Evolutionary conservation across 2,113 vertebrate species (phyloP).

Genomic region (Anguilla japonica): DNA sequence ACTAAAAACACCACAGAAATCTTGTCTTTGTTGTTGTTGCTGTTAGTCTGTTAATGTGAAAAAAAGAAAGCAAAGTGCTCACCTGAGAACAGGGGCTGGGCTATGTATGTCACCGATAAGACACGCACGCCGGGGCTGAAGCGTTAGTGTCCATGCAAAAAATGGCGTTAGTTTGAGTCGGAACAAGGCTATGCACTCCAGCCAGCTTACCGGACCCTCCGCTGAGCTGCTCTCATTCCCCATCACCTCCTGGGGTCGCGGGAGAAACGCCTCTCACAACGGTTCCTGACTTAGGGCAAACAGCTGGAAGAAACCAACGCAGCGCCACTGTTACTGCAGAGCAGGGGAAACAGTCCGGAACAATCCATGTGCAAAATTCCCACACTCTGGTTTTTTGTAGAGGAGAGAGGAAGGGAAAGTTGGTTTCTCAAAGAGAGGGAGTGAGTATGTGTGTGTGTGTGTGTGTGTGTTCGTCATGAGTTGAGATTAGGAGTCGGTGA

Average conservation of each 20-base stretch:
- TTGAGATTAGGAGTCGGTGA: constrained; percentile 44
- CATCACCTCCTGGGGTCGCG: constrained; percentile 59
- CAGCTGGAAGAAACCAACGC: constrained; percentile 56
- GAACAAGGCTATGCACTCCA: background rate
- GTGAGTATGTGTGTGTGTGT: constrained; percentile 10
- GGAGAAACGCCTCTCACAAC: constrained; percentile 42
- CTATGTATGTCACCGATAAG: background rate
- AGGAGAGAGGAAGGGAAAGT: background rate
- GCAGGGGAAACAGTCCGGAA: background rate
- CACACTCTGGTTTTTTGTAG: background rate
- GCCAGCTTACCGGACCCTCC: constrained; percentile 64
- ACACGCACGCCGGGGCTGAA: constrained; percentile 11
- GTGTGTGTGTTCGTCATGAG: constrained; percentile 36
- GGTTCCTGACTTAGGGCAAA: constrained; percentile 52
- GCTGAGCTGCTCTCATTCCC: constrained; percentile 73
- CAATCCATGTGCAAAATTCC: background rate
- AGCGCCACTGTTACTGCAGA: background rate
- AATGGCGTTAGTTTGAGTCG: constrained; percentile 45
- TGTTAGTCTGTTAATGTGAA: background rate
- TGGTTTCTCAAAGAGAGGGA: constrained; percentile 6
- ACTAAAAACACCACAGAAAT: background rate
- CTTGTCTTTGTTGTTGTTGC: background rate
- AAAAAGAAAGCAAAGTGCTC: background rate
- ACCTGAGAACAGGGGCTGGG: background rate
- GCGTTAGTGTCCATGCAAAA: constrained; percentile 26